phyloP scores from a whole-genome alignment of 2,113 vertebrate species.

The Microtus richardsoni region DNA sequence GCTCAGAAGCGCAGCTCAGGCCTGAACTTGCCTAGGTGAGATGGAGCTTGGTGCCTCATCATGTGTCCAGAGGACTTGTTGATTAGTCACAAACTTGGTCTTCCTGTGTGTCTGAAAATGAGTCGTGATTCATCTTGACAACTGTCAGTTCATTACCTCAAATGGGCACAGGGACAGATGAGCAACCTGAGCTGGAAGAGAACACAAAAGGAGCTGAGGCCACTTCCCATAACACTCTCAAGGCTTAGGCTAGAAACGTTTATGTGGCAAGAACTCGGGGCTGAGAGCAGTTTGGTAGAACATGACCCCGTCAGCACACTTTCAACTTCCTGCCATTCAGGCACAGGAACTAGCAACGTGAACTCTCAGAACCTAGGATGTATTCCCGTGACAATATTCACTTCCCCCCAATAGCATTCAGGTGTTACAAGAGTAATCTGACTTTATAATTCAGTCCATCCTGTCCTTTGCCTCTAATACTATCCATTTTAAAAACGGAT shows the following conservation, averaged over 20 bases:
- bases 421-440: conserved; percentile 59
- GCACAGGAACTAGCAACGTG: neutral
- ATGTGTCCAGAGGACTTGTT: conserved; percentile 75
- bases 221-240: conserved; percentile 83
- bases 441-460: conserved; percentile 64
- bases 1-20: conserved; percentile 81
- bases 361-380: conserved; percentile 50
- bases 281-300: conserved; percentile 69
- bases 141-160: conserved; percentile 83
- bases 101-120: conserved; percentile 84
- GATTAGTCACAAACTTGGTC: conserved; percentile 86
- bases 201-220: conserved; percentile 64
- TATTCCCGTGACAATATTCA: conserved; percentile 42
- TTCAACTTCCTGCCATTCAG: conserved; percentile 28
- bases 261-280: conserved; percentile 77
- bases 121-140: conserved; percentile 87
- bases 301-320: conserved; percentile 59
- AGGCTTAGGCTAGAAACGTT: conserved; percentile 78
- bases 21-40: conserved; percentile 82
- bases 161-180: conserved; percentile 76
- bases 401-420: neutral
- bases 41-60: conserved; percentile 85
- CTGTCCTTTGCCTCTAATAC: neutral
- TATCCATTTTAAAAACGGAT: neutral
- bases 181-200: conserved; percentile 81